Evolutionary conservation across 2,888 invertebrate species (phyloP).

Genomic region (Hyppa rectilinea): DNA sequence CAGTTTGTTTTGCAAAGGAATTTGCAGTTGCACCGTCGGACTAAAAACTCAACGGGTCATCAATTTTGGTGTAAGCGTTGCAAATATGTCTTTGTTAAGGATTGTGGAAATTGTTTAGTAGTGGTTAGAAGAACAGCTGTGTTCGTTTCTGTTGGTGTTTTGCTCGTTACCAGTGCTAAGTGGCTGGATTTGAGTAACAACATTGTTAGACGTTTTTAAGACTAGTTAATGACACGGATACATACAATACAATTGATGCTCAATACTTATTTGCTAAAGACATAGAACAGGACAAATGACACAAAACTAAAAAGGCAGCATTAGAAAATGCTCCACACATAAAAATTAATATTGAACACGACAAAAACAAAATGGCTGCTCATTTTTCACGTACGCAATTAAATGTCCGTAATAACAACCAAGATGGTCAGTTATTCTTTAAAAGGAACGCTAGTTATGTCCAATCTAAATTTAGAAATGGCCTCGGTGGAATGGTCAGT

Average conservation of each 20-base stretch:
- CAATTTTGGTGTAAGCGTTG: conserved; percentile 63
- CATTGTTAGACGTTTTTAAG: background rate
- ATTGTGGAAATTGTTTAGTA: conserved; percentile 39
- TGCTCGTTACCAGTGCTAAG: conserved; percentile 35
- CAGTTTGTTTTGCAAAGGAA: conserved; percentile 76
- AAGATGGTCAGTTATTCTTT: conserved; percentile 76
- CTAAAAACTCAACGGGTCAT: conserved; percentile 67
- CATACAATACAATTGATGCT: background rate
- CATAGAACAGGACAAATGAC: conserved; percentile 11
- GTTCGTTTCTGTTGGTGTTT: conserved; percentile 26
- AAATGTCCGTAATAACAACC: conserved; percentile 72
- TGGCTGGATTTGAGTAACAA: conserved; percentile 21
- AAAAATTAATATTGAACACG: conserved; percentile 57
- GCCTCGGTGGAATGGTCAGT: conserved; percentile 72
- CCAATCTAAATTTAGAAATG: conserved; percentile 84
- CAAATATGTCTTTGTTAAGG: conserved; percentile 57
- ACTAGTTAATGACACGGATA: background rate
- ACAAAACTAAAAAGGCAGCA: conserved; percentile 25
- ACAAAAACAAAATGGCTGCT: conserved; percentile 49
- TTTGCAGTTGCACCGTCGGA: conserved; percentile 76
- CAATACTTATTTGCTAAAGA: background rate
- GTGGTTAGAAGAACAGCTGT: conserved; percentile 23
- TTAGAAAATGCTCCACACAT: conserved; percentile 28
- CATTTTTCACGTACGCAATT: conserved; percentile 67
- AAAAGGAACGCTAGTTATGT: conserved; percentile 81